Evolutionary conservation across 2,888 invertebrate genomes (phyloP), one percentile per base, ranked within the genome.

Genomic region (Drosophila lacicola): DNA sequence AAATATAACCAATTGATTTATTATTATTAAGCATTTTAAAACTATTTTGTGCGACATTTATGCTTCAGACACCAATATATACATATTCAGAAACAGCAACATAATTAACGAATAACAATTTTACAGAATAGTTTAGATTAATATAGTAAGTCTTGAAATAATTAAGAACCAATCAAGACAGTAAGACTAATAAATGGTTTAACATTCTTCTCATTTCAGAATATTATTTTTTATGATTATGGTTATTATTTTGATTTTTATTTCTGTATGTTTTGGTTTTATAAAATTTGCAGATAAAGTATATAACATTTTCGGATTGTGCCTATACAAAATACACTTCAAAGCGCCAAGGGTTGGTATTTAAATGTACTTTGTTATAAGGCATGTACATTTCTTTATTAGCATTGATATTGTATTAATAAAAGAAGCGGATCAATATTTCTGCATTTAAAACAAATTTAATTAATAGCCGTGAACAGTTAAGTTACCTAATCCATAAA

Each of bases 311-410:
- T 72, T 66, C 73, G 82, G 83, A 88, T 88, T 85, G 75, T 44
- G 62, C 29, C 71, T 56, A 82, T 88, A 78, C 82, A 87, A 75
- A 70, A 62, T 54, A 63, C 67, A 68, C 70, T 55, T 69, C 69
- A 39, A 21, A 14, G 21, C 54, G 53, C 37, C 56, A 74, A 79
- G 74, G 88, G 85, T 87, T 74, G 46, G 83, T 87, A 87, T 67
- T 56, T 53, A 65, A 75, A 78, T 75, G 80, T 55, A 41, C 29
- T 53, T 33, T 42, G 17, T 29, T 42, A 41, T 33, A 67, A 61
- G 70, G 58, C 74, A 39, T 57, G 42, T 25, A 19, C 19, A 39
- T 42, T 36, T 63, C 76, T 82, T 81, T 78, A 80, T 65, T 65
- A 44, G 54, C 81, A 55, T 61, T 62, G 60, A 68, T 71, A 82